phyloP scores from a whole-genome alignment of 1,140 invertebrate species.

The Rhyzopertha dominica region DNA sequence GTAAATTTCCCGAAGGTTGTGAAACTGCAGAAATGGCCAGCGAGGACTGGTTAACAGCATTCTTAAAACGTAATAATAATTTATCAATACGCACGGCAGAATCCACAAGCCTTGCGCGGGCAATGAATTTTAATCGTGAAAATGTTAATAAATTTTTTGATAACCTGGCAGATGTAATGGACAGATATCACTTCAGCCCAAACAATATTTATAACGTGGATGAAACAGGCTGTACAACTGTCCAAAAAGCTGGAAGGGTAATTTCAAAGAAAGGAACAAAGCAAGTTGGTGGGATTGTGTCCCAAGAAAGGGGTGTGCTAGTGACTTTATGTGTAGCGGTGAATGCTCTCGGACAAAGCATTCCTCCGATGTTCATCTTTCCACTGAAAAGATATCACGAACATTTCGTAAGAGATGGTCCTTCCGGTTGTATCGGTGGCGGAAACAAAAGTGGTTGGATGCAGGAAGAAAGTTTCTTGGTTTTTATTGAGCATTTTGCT shows the following conservation, averaged over 20 bases:
- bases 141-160: too few relatives aligned
- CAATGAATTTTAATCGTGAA: too few relatives aligned
- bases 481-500: constrained; percentile 37
- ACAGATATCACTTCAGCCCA: constrained; percentile 18
- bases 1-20: too few relatives aligned
- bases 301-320: too few relatives aligned
- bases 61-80: too few relatives aligned
- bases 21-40: too few relatives aligned
- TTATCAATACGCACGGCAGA: too few relatives aligned
- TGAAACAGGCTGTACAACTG: constrained; percentile 46
- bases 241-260: constrained; percentile 39
- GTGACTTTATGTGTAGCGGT: too few relatives aligned
- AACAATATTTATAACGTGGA: constrained; percentile 42
- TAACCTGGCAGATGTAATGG: too few relatives aligned
- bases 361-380: constrained; percentile 13
- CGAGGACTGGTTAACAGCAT: constrained; percentile 2
- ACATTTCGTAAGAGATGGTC: constrained; percentile 12
- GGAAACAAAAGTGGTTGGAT: constrained; percentile 13
- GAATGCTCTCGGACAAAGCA: constrained; percentile 3
- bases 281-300: too few relatives aligned
- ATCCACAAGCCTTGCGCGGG: too few relatives aligned
- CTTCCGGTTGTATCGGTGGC: constrained; percentile 2
- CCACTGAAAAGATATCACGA: constrained; percentile 1
- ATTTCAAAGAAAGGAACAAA: constrained; percentile 34
- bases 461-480: constrained; percentile 6